Evolutionary conservation across 2,888 invertebrate genomes (phyloP).

Genomic region (Rhabditoides inermis): DNA sequence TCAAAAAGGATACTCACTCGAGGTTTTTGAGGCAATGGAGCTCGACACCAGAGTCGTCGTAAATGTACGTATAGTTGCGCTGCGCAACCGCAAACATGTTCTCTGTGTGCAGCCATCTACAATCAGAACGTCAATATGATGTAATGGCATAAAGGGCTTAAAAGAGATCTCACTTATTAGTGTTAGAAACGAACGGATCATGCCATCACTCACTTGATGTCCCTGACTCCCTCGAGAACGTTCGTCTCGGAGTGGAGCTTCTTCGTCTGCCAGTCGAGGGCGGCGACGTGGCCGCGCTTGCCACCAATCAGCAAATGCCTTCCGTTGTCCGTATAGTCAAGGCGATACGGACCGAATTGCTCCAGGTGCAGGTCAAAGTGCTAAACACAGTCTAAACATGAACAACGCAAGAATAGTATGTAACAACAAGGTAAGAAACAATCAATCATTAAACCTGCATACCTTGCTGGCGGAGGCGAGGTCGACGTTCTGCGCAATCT

Average conservation of each 20-base stretch:
- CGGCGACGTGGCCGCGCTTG: constrained; percentile 80
- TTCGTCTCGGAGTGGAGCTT: constrained; percentile 86
- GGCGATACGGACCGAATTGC: constrained; percentile 57
- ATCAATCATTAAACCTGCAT: too few relatives aligned
- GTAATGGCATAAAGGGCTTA: constrained; percentile 1
- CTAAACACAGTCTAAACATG: constrained; percentile 9
- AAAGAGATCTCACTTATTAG: neutral
- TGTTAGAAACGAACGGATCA: neutral
- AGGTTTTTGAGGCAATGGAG: too few relatives aligned
- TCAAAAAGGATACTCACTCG: too few relatives aligned
- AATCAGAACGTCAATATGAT: neutral
- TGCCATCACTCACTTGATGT: constrained; percentile 66
- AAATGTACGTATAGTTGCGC: constrained; percentile 77
- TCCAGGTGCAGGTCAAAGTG: constrained; percentile 55
- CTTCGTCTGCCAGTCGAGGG: constrained; percentile 95
- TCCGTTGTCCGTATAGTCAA: constrained; percentile 58
- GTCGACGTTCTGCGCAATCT: constrained; percentile 75
- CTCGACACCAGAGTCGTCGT: constrained; percentile 89
- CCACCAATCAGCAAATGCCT: constrained; percentile 68
- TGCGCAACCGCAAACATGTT: constrained; percentile 96
- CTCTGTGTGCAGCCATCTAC: constrained; percentile 77
- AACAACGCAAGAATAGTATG: too few relatives aligned
- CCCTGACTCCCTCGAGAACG: constrained; percentile 88
- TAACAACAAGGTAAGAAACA: too few relatives aligned
- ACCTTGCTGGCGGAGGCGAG: constrained; percentile 77